A percentile compares a stretch with the other conserved stretches of the same genome.
Conservation (phyloP, 2,113 vertebrate species). For the Siphamia tubifer region DNA sequence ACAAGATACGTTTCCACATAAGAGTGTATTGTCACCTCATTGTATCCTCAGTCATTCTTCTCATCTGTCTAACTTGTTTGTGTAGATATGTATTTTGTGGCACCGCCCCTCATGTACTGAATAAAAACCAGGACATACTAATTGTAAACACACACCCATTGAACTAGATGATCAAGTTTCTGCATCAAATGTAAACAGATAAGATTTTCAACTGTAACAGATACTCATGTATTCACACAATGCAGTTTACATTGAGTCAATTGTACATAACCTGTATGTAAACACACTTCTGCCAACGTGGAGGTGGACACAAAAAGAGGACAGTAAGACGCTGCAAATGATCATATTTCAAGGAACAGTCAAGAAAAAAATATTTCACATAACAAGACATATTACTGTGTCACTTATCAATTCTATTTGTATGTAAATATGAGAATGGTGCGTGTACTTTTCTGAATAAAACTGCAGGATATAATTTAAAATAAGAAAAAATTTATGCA, state of each 20-base stretch:
- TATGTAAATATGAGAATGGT: slow-evolving; percentile 33
- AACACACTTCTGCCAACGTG: not conserved
- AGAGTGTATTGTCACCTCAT: too few species aligned
- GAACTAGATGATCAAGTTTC: slow-evolving; percentile 41
- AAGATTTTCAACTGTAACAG: not conserved
- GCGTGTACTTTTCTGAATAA: slow-evolving; percentile 7
- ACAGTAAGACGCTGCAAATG: not conserved
- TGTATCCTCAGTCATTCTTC: too few species aligned
- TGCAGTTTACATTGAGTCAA: not conserved
- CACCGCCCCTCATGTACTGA: too few species aligned
- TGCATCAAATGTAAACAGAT: not conserved
- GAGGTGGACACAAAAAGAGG: not conserved
- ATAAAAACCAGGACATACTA: slow-evolving; percentile 30
- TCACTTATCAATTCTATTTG: slow-evolving; percentile 44
- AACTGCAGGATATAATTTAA: slow-evolving; percentile 1
- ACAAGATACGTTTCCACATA: too few species aligned
- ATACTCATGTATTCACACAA: slow-evolving; percentile 7
- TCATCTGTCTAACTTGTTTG: too few species aligned
- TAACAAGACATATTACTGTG: slow-evolving; percentile 13
- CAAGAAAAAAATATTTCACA: slow-evolving; percentile 2
- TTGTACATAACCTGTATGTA: not conserved
- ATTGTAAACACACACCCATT: not conserved
- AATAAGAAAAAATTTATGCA: not conserved
- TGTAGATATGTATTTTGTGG: too few species aligned
- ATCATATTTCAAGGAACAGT: slow-evolving; percentile 21